phyloP scores from a whole-genome alignment of 2,888 invertebrate genomes.

The Holacanthella duospinosa region DNA sequence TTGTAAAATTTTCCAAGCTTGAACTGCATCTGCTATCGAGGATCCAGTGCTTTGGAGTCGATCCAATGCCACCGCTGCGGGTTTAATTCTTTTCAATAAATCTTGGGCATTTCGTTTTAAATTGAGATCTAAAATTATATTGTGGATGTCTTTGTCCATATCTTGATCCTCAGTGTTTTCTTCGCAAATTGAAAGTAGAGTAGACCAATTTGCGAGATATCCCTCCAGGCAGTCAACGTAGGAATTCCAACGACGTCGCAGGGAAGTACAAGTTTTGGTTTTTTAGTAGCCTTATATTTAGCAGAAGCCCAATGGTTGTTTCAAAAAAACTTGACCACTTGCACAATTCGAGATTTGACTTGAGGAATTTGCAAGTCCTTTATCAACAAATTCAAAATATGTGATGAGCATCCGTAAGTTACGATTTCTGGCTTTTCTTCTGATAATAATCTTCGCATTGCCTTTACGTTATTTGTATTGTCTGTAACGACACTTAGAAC shows the following conservation, averaged over 20 bases:
- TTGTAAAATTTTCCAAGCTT: background rate
- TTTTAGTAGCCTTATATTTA: no score
- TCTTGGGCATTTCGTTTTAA: background rate
- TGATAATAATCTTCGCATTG: background rate
- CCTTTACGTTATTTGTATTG: no score
- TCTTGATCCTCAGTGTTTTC: background rate
- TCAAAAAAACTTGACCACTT: slow-evolving; percentile 7
- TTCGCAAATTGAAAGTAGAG: no score
- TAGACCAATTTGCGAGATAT: no score
- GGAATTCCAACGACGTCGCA: no score
- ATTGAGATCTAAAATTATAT: background rate
- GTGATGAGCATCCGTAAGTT: slow-evolving; percentile 7
- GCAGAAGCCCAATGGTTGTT: slow-evolving; percentile 8
- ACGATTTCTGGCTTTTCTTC: background rate
- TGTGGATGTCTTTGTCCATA: background rate
- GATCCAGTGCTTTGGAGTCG: background rate
- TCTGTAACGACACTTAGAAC: slow-evolving; percentile 6
- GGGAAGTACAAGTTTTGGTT: no score
- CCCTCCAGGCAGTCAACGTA: no score
- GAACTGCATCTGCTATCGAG: slow-evolving; percentile 1
- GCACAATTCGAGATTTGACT: background rate
- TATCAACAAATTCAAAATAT: slow-evolving; percentile 5
- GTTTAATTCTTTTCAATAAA: background rate
- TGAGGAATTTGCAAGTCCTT: background rate
- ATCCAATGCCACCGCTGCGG: background rate